Evolutionary conservation across 2,888 invertebrate genomes (phyloP), one percentile per base, ranked within the genome.

Genomic region (Hyposoter dolosus): DNA sequence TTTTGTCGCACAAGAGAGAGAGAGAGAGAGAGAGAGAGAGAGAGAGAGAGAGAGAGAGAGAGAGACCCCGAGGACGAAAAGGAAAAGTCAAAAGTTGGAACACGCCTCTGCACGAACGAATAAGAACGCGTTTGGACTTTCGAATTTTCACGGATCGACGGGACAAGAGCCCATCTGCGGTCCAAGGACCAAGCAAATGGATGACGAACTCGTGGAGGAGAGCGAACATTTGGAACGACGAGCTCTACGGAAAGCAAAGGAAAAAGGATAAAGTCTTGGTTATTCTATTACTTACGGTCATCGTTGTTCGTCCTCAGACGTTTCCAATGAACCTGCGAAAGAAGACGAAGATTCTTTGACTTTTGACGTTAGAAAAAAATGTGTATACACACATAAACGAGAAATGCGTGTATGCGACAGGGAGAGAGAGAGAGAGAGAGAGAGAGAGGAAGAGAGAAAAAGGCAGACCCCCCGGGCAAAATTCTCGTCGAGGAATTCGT

Each of bases 401-500:
- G 4, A 32, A 15, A 32, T 45, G 23, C 23, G 10, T 23, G 17
- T 17, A 15, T 69, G 69, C 23, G 17, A 12, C 35, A 32, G 17
- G 7, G 47, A 69, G 23, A 47, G 45, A 45, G 69, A 28, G 10
- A 65, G 65, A 10, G 43, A 45, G 60, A 35, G 45, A 63, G 56
- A 32, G 65, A 10, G 69, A 47, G 17, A 83, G 80, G 1, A 43
- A 53, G 66, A 45, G 23, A 76, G 32, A 35, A 56, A 12, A 69
- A 40, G n/a, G 80, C 74, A 82, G 81, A 81, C 84, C 79, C 88
- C 91, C 89, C 89, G 89, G 83, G 90, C 88, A 76, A 92, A 78
- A 82, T 88, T 91, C 90, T 92, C 91, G 89, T 91, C 90, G 89
- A 82, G 82, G 60, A 85, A 92, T 93, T 93, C 92, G 93, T 92